Evolutionary conservation across 2,113 vertebrate genomes (phyloP).

Genomic region (Gallinago undulata): DNA sequence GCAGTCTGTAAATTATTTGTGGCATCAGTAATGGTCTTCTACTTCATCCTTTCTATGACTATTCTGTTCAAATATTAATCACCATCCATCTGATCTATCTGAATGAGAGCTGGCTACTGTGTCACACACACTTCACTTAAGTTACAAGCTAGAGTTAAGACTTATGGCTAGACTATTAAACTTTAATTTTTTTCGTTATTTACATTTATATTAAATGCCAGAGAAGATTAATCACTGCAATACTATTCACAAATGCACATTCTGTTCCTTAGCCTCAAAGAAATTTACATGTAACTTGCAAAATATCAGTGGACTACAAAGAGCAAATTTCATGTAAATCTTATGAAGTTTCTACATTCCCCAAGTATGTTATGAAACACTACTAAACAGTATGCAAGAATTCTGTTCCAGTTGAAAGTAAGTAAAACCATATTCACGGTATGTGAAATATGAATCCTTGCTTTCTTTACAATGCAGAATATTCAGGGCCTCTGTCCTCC

Average conservation of each 20-base stretch:
- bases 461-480: not conserved
- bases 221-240: not conserved
- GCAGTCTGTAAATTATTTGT: not conserved
- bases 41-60: not conserved
- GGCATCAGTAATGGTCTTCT: not conserved
- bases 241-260: not conserved
- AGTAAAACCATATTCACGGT: not conserved
- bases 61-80: not conserved
- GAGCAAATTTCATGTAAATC: not conserved
- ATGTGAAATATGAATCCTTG: not conserved
- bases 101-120: not conserved
- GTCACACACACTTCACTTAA: not conserved
- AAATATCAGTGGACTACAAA: not conserved
- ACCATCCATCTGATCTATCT: not conserved
- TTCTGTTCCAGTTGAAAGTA: not conserved
- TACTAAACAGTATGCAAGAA: not conserved
- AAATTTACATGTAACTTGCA: not conserved
- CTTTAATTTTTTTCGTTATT: not conserved
- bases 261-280: not conserved
- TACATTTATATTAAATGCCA: not conserved
- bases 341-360: not conserved
- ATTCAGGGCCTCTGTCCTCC: not conserved
- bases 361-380: not conserved
- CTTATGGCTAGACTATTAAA: not conserved
- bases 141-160: not conserved